Percentiles rank a stretch among this genome's conserved stretches.
Evolutionary conservation across 2,797 vertebrate species (phyloP).

Genomic region (Pseudomugil tenellus): DNA sequence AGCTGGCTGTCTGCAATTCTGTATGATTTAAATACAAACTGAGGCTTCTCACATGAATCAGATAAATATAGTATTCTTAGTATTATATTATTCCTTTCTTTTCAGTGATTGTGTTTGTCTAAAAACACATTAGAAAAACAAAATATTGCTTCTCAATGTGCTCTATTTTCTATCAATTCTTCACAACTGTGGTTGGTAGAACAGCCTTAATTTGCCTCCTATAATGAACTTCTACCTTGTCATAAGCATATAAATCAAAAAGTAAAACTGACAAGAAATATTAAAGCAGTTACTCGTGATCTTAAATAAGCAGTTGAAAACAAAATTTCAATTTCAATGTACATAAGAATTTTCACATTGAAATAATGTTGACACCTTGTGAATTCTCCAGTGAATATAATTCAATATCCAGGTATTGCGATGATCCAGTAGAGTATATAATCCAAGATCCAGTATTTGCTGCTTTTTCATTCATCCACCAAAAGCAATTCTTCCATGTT

Average conservation of each 20-base stretch:
- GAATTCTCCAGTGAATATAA: conserved; percentile 34
- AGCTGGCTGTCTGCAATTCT: conserved; percentile 12
- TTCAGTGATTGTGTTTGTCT: conserved; percentile 14
- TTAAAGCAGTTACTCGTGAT: neutral
- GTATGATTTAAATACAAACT: conserved; percentile 10
- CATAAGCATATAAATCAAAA: neutral
- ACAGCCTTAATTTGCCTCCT: neutral
- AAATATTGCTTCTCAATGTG: neutral
- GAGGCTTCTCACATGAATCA: conserved; percentile 23
- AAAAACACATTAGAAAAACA: neutral
- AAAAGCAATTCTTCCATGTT: conserved; percentile 33
- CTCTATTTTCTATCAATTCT: neutral
- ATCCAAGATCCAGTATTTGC: conserved; percentile 54
- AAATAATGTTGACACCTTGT: conserved; percentile 18
- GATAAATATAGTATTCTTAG: neutral
- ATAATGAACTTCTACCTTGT: neutral
- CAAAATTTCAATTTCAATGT: conserved; percentile 13
- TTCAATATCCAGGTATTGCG: conserved; percentile 21
- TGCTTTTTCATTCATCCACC: conserved; percentile 60
- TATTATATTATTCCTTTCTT: neutral
- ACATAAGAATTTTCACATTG: conserved; percentile 17
- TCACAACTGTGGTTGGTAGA: conserved; percentile 16
- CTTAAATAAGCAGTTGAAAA: conserved; percentile 18
- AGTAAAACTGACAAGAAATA: neutral
- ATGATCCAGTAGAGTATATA: conserved; percentile 32